Percentiles rank a stretch among this genome's conserved stretches.
Evolutionary conservation across 1,140 invertebrate genomes (phyloP).

Genomic region (Daktulosphaira vitifoliae): DNA sequence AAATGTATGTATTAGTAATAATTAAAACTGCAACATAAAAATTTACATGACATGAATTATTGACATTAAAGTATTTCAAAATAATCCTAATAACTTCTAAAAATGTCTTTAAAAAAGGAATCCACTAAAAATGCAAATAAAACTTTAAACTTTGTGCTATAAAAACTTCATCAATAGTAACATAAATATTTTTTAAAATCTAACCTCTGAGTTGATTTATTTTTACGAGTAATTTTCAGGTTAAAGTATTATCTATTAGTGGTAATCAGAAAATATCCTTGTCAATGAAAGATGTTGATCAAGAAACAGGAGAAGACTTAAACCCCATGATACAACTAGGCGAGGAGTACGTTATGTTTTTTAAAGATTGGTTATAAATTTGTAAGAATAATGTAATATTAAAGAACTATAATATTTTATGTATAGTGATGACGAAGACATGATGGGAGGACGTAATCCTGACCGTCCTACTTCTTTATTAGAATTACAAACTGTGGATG

Average conservation of each 20-base stretch:
- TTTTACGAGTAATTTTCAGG: conserved; percentile 42
- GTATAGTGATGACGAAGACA: conserved; percentile 37
- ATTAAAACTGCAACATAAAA: too few relatives aligned
- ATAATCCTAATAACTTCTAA: too few relatives aligned
- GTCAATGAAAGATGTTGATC: conserved; percentile 98
- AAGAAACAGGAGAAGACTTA: conserved; percentile 86
- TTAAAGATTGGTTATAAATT: neutral
- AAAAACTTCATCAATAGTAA: too few relatives aligned
- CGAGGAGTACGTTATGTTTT: conserved; percentile 37
- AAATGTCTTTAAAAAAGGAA: too few relatives aligned
- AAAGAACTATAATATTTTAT: conserved; percentile 6
- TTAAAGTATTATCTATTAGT: conserved; percentile 81
- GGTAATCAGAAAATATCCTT: conserved; percentile 86
- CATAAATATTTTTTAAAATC: conserved; percentile 34
- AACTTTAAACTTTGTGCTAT: too few relatives aligned
- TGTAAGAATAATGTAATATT: neutral
- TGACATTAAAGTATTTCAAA: too few relatives aligned
- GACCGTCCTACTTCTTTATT: conserved; percentile 69
- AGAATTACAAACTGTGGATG: conserved; percentile 60
- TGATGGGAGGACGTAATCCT: conserved; percentile 57
- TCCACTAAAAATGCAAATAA: too few relatives aligned
- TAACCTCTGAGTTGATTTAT: neutral
- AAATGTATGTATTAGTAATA: too few relatives aligned
- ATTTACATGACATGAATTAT: too few relatives aligned
- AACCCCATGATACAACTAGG: conserved; percentile 62